These are phyloP conservation scores for Idris sp. DNA, from an alignment of 1,140 invertebrate genomes.

Conservation along the genomic window DNA sequence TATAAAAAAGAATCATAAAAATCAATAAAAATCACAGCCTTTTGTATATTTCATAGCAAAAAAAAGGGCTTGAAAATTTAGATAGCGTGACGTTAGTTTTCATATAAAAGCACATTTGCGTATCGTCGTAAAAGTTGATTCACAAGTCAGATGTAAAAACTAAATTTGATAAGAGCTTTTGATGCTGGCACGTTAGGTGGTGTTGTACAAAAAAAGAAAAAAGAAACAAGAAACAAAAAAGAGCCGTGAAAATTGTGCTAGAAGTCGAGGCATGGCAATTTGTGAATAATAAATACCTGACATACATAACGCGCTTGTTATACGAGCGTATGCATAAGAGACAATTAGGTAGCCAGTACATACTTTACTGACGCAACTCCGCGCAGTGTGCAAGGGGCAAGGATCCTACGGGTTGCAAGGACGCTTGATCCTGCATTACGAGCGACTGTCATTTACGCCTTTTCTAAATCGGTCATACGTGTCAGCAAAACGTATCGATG, in stretches of 20 bases:
- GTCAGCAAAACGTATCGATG: slow-evolving; percentile 46
- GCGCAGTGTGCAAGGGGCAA: slow-evolving; percentile 72
- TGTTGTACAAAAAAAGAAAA: too few species aligned
- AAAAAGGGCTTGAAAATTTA: too few species aligned
- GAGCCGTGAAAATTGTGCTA: slow-evolving; percentile 31
- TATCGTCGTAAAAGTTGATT: too few species aligned
- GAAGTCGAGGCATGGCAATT: slow-evolving; percentile 30
- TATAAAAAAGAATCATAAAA: too few species aligned
- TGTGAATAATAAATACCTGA: slow-evolving; percentile 60
- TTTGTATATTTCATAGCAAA: too few species aligned
- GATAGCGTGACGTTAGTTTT: too few species aligned
- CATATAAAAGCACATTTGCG: too few species aligned
- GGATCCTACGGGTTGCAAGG: slow-evolving; percentile 72
- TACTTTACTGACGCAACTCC: slow-evolving; percentile 66
- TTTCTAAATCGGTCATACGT: slow-evolving; percentile 66
- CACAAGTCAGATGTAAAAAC: too few species aligned
- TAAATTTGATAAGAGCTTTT: too few species aligned
- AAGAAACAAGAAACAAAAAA: too few species aligned
- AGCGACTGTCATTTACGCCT: slow-evolving; percentile 66
- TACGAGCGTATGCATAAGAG: slow-evolving; percentile 42
- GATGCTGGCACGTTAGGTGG: too few species aligned
- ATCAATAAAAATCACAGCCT: too few species aligned
- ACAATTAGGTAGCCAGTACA: slow-evolving; percentile 60
- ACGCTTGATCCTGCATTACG: slow-evolving; percentile 62
- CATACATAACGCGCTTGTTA: slow-evolving; percentile 43